phyloP scores from a whole-genome alignment of 2,113 vertebrate species.

The Atherinomorus stipes region DNA sequence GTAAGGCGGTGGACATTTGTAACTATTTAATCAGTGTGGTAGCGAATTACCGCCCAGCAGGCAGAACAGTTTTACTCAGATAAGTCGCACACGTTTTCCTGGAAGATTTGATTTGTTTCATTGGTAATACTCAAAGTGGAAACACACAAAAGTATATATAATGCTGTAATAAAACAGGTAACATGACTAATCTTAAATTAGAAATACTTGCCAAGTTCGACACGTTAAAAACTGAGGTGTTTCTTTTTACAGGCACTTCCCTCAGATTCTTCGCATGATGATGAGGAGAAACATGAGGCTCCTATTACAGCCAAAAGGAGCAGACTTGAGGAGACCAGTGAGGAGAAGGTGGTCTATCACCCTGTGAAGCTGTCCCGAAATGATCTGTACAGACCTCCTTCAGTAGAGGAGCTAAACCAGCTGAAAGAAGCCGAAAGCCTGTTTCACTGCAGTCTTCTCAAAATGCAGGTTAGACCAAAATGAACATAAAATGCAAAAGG shows the following conservation, averaged over 20 bases:
- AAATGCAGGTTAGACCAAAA: constrained; percentile 87
- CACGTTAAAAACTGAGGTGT: not conserved
- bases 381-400: constrained; percentile 91
- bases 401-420: constrained; percentile 91
- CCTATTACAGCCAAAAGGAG: constrained; percentile 63
- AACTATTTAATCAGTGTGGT: not conserved
- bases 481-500: not conserved
- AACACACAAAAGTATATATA: too few relatives aligned
- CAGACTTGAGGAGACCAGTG: constrained; percentile 30
- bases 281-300: constrained; percentile 33
- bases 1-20: constrained; percentile 25
- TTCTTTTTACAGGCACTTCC: constrained; percentile 58
- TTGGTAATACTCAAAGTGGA: not conserved
- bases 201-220: too few relatives aligned
- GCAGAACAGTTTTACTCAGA: not conserved
- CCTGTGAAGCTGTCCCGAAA: constrained; percentile 86
- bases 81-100: not conserved
- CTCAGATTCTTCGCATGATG: constrained; percentile 25
- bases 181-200: not conserved
- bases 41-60: not conserved
- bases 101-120: not conserved
- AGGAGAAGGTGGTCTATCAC: constrained; percentile 65
- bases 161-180: too few relatives aligned
- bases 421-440: constrained; percentile 93
- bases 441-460: constrained; percentile 93